Conservation (phyloP, 2,113 vertebrate species). For the Dascyllus trimaculatus region DNA sequence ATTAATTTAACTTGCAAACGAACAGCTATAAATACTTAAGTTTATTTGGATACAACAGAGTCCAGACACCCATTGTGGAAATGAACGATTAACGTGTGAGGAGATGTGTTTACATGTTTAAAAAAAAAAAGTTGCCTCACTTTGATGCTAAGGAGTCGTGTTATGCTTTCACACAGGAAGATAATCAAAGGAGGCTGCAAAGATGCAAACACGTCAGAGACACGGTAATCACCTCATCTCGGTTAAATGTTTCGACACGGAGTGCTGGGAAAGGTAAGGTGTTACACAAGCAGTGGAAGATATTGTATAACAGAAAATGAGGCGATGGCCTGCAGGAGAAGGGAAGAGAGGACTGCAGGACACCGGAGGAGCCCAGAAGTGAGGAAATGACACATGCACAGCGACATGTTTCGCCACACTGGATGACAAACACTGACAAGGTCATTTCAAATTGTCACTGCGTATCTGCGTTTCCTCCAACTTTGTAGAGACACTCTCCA, state of each 20-base stretch:
- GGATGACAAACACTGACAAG: constrained; percentile 52
- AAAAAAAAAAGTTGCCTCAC: too few species aligned
- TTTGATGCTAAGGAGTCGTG: not conserved
- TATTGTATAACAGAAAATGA: constrained; percentile 39
- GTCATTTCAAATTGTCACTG: constrained; percentile 51
- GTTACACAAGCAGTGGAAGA: constrained; percentile 15
- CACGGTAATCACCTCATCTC: not conserved
- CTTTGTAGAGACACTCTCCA: constrained; percentile 17
- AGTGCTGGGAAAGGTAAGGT: constrained; percentile 14
- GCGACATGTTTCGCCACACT: constrained; percentile 40
- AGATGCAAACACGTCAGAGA: not conserved
- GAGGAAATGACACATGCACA: constrained; percentile 43
- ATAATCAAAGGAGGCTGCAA: not conserved
- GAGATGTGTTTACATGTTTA: too few species aligned
- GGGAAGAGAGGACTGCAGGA: constrained; percentile 10
- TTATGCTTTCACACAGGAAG: not conserved
- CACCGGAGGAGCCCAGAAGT: constrained; percentile 25
- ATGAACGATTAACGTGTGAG: too few species aligned
- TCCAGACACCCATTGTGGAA: too few species aligned
- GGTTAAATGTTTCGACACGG: not conserved
- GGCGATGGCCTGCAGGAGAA: constrained; percentile 25
- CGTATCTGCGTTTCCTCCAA: constrained; percentile 26
- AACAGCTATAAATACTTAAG: too few species aligned
- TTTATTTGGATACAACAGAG: too few species aligned
- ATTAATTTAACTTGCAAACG: too few species aligned